phyloP scores from a whole-genome alignment of 2,113 vertebrate genomes.

The Kryptolebias marmoratus region DNA sequence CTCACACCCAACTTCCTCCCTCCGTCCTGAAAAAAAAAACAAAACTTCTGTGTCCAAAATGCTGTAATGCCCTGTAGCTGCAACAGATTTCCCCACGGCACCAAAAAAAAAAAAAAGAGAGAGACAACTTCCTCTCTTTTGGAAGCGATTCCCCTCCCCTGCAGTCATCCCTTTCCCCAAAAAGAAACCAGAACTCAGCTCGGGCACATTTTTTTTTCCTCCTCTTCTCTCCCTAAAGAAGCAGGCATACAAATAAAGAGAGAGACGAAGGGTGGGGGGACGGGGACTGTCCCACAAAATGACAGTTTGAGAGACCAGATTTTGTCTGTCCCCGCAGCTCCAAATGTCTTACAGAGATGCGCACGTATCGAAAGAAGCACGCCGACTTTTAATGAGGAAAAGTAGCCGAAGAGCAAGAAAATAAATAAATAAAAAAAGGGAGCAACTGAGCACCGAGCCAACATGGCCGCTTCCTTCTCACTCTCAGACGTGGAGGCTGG shows the following conservation, averaged over 20 bases:
- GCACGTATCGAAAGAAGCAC: conserved; percentile 15
- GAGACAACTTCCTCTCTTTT: conserved; percentile 66
- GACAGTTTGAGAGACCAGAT: conserved; percentile 47
- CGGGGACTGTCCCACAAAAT: conserved; percentile 60
- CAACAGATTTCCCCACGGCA: conserved; percentile 82
- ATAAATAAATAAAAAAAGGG: background rate
- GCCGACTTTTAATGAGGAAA: conserved; percentile 2
- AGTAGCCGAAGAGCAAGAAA: conserved; percentile 20
- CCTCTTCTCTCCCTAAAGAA: conserved; percentile 71
- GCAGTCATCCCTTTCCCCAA: conserved; percentile 79
- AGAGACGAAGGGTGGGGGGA: conserved; percentile 25
- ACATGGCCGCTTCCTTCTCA: conserved; percentile 65
- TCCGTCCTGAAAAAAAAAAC: conserved; percentile 22
- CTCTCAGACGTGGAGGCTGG: conserved; percentile 49
- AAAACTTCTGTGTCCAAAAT: conserved; percentile 51
- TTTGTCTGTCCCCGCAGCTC: conserved; percentile 19
- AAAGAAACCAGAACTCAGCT: conserved; percentile 82
- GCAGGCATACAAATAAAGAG: conserved; percentile 66
- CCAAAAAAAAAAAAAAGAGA: conserved; percentile 43
- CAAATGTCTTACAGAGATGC: conserved; percentile 27
- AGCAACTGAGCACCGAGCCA: conserved; percentile 48
- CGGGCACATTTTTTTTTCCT: conserved; percentile 74
- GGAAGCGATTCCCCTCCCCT: conserved; percentile 63
- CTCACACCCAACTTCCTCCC: conserved; percentile 47
- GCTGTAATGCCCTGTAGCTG: conserved; percentile 83